Evolutionary conservation across 2,888 invertebrate genomes (phyloP), one percentile per base, ranked within the genome.

Genomic region (Teleiodes luculella): DNA sequence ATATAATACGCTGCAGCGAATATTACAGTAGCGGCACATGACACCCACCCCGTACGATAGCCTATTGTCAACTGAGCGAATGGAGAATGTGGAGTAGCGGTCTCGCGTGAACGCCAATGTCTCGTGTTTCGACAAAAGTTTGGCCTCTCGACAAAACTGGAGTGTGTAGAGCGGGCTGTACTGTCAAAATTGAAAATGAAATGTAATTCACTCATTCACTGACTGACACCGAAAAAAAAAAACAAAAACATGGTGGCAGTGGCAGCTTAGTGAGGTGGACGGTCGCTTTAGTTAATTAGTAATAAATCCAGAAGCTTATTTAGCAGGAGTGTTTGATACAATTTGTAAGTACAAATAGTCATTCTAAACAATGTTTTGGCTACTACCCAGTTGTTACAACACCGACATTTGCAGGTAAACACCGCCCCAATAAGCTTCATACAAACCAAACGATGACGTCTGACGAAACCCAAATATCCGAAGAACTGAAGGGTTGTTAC

Each of bases 401-500:
- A 10, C 14, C n/a, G 7, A 43, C 7, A 28, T 41, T 80, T 74
- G 36, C 65, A 88, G 88, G 76, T 86, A 89, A 89, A 89, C 89
- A 89, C 89, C 89, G 60, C 61, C 68, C 52, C 67, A 85, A 84
- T 86, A 89, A 88, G 89, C 89, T 87, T 86, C 80, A 80, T 65
- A 77, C 71, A 75, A 81, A 83, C 74, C 73, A 66, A 43, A 86
- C 79, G 76, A 89, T 87, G 87, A 88, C 88, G 88, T 86, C 88
- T 78, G 87, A 87, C 83, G 87, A 88, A 84, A 79, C 81, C 68
- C 79, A 80, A 70, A 78, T 88, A 74, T 85, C 88, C 58, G 87
- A 87, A 66, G 80, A 88, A 72, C 74, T 96, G 93, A 94, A 94
- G 80, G 93, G 94, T 72, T 96, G 95, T 80, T 96, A 95, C 78